Evolutionary conservation across 2,797 vertebrate species (phyloP), one percentile per base, ranked within the genome.

Genomic region (Sarcoramphus papa): DNA sequence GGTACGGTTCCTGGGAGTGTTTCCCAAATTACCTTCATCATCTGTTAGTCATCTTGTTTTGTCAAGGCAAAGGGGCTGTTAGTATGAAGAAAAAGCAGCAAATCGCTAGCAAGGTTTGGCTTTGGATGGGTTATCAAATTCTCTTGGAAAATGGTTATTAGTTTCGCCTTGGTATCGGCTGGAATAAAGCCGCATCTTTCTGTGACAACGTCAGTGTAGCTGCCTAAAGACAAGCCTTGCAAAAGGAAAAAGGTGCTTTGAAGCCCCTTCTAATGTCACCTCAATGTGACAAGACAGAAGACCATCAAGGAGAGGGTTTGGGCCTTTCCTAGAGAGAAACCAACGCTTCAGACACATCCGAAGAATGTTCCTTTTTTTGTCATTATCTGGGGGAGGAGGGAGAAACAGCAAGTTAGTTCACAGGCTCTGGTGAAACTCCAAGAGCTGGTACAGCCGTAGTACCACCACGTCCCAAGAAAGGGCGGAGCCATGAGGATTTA

Each of bases 301-400:
- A 31, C 20, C 19, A 7, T 3, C 2, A 0, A 20, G 33, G n/a
- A 41, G n/a, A 48, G 12, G 16, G 40, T 13, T 35, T 47, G 56
- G 33, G 70, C n/a, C 35, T 22, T n/a, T 22, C 59, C 41, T 22
- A 14, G 41, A 23, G 35, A 40, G 18, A 45, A 40, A n/a, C 14
- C 40, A 37, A 6, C 1, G 2, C 59, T 18, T 1, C 1, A 23
- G 41, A 21, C 47, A 13, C 12, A 6, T 8, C 28, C 45, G 48
- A 45, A 28, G 47, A 72, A 40, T 0, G 18, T 40, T 70, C 47
- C 28, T 37, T 50, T 30, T 54, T 62, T n/a, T 17, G 2, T 33
- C 16, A 2, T 56, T 16, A 35, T 3, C 45, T 48, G 69, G 18
- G 23, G n/a, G 5, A 35, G 30, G 31, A 37, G 14, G 28, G 18